Evolutionary conservation across 2,113 vertebrate species (phyloP), one percentile per base, ranked within the genome.

Genomic region (Reinhardtius hippoglossoides): DNA sequence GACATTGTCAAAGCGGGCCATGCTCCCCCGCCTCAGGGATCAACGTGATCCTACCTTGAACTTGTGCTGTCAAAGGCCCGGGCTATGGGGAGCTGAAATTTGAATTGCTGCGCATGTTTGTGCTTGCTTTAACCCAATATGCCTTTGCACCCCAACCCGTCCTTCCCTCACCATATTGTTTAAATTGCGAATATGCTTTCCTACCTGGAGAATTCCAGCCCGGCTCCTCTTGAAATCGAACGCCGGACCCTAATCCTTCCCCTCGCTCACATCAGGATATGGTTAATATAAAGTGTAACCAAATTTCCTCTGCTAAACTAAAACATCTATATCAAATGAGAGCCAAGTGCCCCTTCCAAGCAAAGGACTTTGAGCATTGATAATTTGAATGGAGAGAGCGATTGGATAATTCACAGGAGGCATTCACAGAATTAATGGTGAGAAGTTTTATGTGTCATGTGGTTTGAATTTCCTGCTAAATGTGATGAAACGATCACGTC

Each of bases 291-390:
- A 92, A 93, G 85, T 91, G 89, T 92, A 93, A 93, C 87, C 86
- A 92, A 94, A 94, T 94, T 94, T 94, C 91, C 93, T 92, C 68
- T 76, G 89, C 90, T 92, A 92, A 94, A 92, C 88, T 88, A 90
- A 94, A 94, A 92, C 93, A 93, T 92, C 86, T 85, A 81, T 84
- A 85, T 89, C 80, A 91, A 91, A 90, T 87, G 81, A 82, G 84
- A 90, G 82, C 88, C 88, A 83, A 91, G 85, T 79, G 86, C 71
- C 84, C 74, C 63, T 74, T 92, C 76, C 71, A 87, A 78, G 65
- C 67, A 80, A 82, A 83, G 73, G 84, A 77, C 67, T 60, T 81
- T 87, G 74, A 83, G 74, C 42, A 23, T 67, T 78, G 87, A 85
- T 89, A 70, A 85, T 89, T 74, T 86, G 62, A 85, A 89, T 80